Evolutionary conservation across 2,797 vertebrate genomes (phyloP).

Genomic region (Furcifer pardalis): DNA sequence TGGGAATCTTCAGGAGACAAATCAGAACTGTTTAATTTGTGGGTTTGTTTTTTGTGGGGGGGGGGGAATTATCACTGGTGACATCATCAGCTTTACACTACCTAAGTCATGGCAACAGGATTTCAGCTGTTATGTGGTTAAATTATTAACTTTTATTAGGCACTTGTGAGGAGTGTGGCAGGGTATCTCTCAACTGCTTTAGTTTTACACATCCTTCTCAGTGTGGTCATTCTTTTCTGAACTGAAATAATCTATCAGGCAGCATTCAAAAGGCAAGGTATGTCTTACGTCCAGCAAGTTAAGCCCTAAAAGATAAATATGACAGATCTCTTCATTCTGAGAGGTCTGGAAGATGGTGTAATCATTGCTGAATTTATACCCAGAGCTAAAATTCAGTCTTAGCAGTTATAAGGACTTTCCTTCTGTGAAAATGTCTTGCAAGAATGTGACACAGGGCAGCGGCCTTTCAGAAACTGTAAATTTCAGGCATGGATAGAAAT

Average conservation of each 20-base stretch:
- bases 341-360: background rate
- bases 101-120: background rate
- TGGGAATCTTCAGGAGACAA: no score
- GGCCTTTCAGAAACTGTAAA: constrained; percentile 2
- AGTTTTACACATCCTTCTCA: background rate
- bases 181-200: background rate
- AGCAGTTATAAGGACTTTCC: constrained; percentile 3
- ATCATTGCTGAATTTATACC: constrained; percentile 14
- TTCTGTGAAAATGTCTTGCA: constrained; percentile 3
- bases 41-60: no score
- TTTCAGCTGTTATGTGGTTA: no score
- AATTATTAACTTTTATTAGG: background rate
- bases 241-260: background rate
- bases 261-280: background rate
- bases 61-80: no score
- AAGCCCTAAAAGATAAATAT: background rate
- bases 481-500: constrained; percentile 28
- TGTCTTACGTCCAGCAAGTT: background rate
- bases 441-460: constrained; percentile 5
- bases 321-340: background rate
- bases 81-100: no score
- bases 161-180: background rate
- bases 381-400: constrained; percentile 18
- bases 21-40: no score
- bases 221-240: background rate